Evolutionary conservation across 2,797 vertebrate genomes (phyloP), one percentile per base, ranked within the genome.

Genomic region (Galaxias olidus): DNA sequence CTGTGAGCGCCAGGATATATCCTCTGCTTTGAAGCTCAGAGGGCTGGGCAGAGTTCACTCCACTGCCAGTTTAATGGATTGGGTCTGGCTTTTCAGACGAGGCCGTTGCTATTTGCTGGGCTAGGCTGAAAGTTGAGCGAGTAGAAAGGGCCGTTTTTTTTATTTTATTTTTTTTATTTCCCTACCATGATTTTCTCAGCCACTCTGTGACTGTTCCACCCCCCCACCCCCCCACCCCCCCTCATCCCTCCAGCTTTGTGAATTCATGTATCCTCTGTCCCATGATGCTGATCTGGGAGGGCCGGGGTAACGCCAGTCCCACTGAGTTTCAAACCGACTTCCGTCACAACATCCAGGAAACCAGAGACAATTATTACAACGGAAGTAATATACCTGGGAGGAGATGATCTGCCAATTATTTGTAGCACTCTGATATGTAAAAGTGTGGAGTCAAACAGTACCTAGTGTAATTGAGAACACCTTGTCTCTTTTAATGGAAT

Each of bases 41-140:
- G 77, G 77, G 68, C 78, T 75, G 78, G 12, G 44, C 76, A 73
- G 62, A 80, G 81, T 80, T 88, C 79, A 73, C 62, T 58, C 74
- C 70, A 52, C 80, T 86, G 83, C 75, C 81, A 80, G 73, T 88
- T 86, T 83, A 86, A 90, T 77, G 80, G 80, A 86, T 86, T 75
- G 76, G 86, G 73, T 66, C 55, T 40, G 53, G 67, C 68, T 74
- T 80, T 83, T 78, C 62, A 70, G 65, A 63, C n/a, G 68, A 67
- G 68, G 76, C 79, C 71, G 74, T 65, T 43, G 67, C 60, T 74
- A 72, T 83, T 86, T 85, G 75, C 79, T n/a, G 20, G 17, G 17
- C 59, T 71, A 71, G 52, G 68, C 79, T 80, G 65, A 75, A 80
- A 81, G 78, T 58, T 20, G 0, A 68, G 60, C 71, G 55, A 68